Evolutionary conservation across 2,113 vertebrate species (phyloP), one percentile per base, ranked within the genome.

Genomic region (Chionodraco myersi): DNA sequence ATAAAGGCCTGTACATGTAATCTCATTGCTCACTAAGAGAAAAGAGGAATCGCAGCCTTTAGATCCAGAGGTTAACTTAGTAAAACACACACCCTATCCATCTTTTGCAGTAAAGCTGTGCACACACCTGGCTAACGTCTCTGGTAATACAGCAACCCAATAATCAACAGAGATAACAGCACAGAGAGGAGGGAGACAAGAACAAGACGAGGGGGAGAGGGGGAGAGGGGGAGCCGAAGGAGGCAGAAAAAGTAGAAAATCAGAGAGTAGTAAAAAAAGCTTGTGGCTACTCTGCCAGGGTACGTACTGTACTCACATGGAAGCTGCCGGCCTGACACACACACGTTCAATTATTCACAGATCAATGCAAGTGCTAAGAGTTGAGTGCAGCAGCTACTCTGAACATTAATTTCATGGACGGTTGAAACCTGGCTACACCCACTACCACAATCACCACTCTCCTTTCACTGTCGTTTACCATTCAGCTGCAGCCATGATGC

Each of bases 21-120:
- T 91, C 87, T 91, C 89, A 85, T 92, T 92, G 90, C 90, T 91
- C 91, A 89, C 84, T 88, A 84, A 92, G 78, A 89, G 88, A 87
- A 90, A 87, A 88, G 81, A 89, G 88, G 82, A 86, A 89, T 59
- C 69, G 80, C 51, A 86, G 72, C 86, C 84, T 88, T 91, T 88
- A 80, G 72, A 89, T 88, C 88, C 51, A 30, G 78, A 65, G 75
- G 81, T 87, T 90, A 90, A 87, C 85, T 76, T 74, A 34, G 70
- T 80, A 76, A 82, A 84, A 61, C 78, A 69, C 14, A 75, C 72
- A 76, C 56, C 65, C 51, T 47, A 54, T 74, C 63, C 74, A 67
- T 88, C 77, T 74, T 85, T 57, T 58, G 75, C 53, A 5, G 26
- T 18, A 23, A 51, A 72, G 48, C 36, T 56, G 54, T 61, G 78